Percentiles rank a stretch among this genome's conserved stretches.
phyloP scores from a whole-genome alignment of 53 echinoderm and acorn worm genomes.

The Patiria pectinifera region DNA sequence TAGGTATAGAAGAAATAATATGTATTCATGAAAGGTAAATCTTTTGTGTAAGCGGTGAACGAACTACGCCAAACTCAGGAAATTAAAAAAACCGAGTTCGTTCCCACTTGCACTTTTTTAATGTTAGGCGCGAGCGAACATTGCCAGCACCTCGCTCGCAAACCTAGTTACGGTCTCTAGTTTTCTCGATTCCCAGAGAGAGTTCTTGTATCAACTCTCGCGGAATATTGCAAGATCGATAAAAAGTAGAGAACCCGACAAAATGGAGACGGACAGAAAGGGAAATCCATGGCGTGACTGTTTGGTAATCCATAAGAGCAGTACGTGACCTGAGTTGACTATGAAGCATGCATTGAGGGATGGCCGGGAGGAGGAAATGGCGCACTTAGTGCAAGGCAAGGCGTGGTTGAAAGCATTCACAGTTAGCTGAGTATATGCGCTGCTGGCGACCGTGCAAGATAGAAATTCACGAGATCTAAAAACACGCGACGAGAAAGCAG shows the following conservation, averaged over 20 bases:
- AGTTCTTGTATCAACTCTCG: constrained; percentile 9
- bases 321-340: constrained; percentile 39
- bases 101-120: not conserved
- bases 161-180: constrained; percentile 29
- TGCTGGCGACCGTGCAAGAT: not conserved
- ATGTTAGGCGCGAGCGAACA: not conserved
- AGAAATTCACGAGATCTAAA: not conserved
- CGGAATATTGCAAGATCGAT: constrained; percentile 25
- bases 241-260: constrained; percentile 6
- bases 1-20: too few species aligned
- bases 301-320: constrained; percentile 20
- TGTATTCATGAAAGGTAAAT: too few species aligned
- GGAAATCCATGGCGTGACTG: constrained; percentile 35
- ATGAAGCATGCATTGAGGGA: not conserved
- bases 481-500: not conserved
- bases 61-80: too few species aligned
- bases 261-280: not conserved
- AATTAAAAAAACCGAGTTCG: not conserved
- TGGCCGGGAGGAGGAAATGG: not conserved
- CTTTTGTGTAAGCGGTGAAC: too few species aligned
- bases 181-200: constrained; percentile 17
- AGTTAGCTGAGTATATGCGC: not conserved
- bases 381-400: constrained; percentile 10
- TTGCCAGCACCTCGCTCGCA: constrained; percentile 1
- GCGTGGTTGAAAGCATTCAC: constrained; percentile 6